Conservation (phyloP, 92 coral and sea anemone species). For the Montipora capitata region DNA sequence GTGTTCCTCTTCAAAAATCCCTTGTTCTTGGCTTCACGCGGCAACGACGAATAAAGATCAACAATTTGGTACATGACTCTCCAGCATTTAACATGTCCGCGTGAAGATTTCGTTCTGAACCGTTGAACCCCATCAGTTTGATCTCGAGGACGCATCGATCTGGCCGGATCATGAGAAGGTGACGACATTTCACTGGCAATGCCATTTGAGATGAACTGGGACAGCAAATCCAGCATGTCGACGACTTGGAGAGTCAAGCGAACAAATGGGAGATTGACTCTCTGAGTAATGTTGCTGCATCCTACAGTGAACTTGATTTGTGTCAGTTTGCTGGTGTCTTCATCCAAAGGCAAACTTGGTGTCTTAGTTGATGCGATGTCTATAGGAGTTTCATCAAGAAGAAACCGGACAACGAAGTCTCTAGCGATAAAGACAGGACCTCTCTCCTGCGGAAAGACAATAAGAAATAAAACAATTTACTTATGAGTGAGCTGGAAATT, state of each 20-base stretch:
- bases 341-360: slow-evolving; percentile 33
- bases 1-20: slow-evolving; percentile 68
- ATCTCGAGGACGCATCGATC: slow-evolving; percentile 31
- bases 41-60: slow-evolving; percentile 95
- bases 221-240: slow-evolving; percentile 92
- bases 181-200: neutral
- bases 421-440: slow-evolving; percentile 91
- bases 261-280: slow-evolving; percentile 89
- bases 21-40: slow-evolving; percentile 87
- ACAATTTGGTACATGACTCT: slow-evolving; percentile 95
- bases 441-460: slow-evolving; percentile 64
- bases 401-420: slow-evolving; percentile 81
- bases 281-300: slow-evolving; percentile 88
- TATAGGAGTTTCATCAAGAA: slow-evolving; percentile 73
- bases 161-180: neutral
- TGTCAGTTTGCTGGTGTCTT: slow-evolving; percentile 60
- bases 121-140: slow-evolving; percentile 42
- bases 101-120: slow-evolving; percentile 15
- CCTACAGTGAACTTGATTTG: slow-evolving; percentile 84
- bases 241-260: slow-evolving; percentile 88
- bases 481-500: no score
- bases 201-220: slow-evolving; percentile 6
- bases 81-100: slow-evolving; percentile 86
- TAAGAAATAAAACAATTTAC: neutral
- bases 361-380: slow-evolving; percentile 28